Conservation (phyloP, 2,797 vertebrate species). For the Bradypodion pumilum region DNA sequence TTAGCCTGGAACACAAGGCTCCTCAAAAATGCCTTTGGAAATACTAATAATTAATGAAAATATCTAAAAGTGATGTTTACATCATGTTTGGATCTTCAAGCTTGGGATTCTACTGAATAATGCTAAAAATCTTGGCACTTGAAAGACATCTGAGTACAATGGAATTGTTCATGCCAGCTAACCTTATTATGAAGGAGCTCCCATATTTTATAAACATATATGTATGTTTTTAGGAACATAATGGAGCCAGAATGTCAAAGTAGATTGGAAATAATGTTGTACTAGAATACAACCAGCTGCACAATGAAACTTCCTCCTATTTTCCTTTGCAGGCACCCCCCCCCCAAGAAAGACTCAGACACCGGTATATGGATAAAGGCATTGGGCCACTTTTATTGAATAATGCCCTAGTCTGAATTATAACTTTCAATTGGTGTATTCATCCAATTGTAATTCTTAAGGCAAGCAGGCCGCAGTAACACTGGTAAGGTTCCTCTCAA, state of each 20-base stretch:
- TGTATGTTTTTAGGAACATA: neutral
- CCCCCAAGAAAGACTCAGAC: too few species aligned
- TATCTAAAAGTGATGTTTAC: neutral
- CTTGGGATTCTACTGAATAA: neutral
- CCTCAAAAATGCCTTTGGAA: neutral
- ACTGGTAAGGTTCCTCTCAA: too few species aligned
- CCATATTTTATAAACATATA: too few species aligned
- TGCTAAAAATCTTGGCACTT: neutral
- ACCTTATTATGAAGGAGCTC: neutral
- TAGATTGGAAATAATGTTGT: neutral
- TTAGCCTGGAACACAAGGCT: too few species aligned
- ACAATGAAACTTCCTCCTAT: neutral
- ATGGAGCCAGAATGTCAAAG: neutral
- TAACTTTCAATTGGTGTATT: too few species aligned
- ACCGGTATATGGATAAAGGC: too few species aligned
- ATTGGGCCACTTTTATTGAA: too few species aligned
- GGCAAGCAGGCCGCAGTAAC: too few species aligned
- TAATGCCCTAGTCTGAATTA: too few species aligned
- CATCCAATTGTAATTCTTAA: too few species aligned
- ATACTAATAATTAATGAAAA: neutral
- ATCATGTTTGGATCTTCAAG: neutral
- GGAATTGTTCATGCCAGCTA: neutral
- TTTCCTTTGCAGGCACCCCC: too few species aligned
- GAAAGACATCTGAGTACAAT: neutral
- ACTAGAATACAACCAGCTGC: too few species aligned